phyloP scores from a whole-genome alignment of 2,113 vertebrate genomes.

The Pseudorasbora parva region DNA sequence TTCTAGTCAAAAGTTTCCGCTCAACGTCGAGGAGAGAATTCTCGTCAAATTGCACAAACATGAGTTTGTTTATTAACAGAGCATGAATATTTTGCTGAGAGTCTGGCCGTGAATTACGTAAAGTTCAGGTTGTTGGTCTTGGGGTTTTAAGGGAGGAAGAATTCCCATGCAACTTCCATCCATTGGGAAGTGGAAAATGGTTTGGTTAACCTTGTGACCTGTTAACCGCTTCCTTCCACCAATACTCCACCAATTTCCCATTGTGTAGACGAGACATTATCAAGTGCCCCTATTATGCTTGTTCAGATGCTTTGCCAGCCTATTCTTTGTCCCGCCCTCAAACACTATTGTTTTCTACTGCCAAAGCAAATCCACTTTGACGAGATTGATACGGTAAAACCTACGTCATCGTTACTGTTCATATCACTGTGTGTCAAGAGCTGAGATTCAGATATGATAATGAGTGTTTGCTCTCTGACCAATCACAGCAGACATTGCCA shows the following conservation, averaged over 20 bases:
- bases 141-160: slow-evolving; percentile 5
- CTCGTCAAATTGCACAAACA: not conserved
- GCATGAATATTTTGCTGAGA: not conserved
- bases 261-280: not conserved
- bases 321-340: too few species aligned
- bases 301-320: too few species aligned
- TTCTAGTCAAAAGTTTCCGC: too few species aligned
- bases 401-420: too few species aligned
- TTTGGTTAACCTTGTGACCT: not conserved
- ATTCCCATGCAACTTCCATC: not conserved
- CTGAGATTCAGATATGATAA: too few species aligned
- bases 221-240: not conserved
- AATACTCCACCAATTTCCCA: not conserved
- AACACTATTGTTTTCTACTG: too few species aligned
- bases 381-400: too few species aligned
- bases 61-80: not conserved
- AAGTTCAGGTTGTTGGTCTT: not conserved
- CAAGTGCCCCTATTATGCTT: too few species aligned
- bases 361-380: too few species aligned
- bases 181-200: not conserved
- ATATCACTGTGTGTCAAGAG: too few species aligned
- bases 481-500: too few species aligned
- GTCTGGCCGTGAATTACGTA: not conserved
- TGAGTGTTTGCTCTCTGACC: too few species aligned
- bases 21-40: not conserved